A percentile compares a stretch with the other conserved stretches of the same genome.
Conservation (phyloP, 2,797 vertebrate genomes). For the Vipera ursinii region DNA sequence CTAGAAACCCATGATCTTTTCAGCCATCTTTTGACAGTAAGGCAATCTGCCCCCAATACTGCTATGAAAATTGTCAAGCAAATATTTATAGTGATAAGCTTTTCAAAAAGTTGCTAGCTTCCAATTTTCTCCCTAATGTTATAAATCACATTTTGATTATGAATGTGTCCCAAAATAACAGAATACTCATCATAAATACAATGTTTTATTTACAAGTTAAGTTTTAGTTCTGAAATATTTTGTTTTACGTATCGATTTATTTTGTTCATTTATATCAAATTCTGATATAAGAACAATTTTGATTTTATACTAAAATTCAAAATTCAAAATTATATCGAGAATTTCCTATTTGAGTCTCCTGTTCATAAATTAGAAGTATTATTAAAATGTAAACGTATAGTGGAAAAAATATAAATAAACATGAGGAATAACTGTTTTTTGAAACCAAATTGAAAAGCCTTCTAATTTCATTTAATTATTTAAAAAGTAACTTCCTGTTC, state of each 20-base stretch:
- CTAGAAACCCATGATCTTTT: too few species aligned
- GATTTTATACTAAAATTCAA: neutral
- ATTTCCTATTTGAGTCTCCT: neutral
- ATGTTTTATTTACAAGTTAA: neutral
- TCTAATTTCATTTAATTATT: neutral
- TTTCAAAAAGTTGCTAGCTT: neutral
- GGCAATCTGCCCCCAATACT: too few species aligned
- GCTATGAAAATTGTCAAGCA: too few species aligned
- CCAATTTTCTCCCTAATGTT: neutral
- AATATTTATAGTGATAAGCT: too few species aligned
- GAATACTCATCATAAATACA: neutral
- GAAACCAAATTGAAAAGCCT: neutral
- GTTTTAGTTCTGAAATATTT: too few species aligned
- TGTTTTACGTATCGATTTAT: neutral
- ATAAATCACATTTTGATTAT: neutral
- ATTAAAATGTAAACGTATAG: neutral
- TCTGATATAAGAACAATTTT: neutral
- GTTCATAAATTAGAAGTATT: neutral
- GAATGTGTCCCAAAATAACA: neutral
- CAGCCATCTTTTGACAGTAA: too few species aligned
- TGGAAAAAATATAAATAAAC: neutral
- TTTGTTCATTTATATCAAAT: neutral
- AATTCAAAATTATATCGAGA: neutral
- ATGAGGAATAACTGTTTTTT: neutral
- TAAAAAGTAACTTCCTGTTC: neutral